phyloP scores from a whole-genome alignment of 2,888 invertebrate species.

The Oxytorus armatus region DNA sequence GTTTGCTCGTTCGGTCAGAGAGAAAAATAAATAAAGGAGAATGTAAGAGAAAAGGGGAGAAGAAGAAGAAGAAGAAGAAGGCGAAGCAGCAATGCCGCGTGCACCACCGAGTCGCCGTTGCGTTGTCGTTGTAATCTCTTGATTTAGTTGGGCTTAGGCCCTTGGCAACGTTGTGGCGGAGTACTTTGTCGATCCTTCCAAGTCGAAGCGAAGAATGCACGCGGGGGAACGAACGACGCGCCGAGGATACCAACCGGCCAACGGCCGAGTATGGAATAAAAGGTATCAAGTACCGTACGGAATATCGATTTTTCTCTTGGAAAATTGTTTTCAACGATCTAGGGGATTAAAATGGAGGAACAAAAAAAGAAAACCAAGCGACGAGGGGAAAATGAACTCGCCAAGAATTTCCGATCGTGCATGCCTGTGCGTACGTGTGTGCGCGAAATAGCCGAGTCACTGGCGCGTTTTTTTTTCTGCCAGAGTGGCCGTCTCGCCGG shows the following conservation, averaged over 20 bases:
- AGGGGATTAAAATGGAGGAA: conserved; percentile 23
- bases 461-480: conserved; percentile 8
- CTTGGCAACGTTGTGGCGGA: conserved; percentile 49
- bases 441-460: conserved; percentile 18
- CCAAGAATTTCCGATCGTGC: conserved; percentile 32
- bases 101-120: conserved; percentile 44
- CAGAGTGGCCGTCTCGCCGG: background rate
- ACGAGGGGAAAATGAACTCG: conserved; percentile 23
- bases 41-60: conserved; percentile 39
- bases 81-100: conserved; percentile 46
- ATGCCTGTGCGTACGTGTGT: background rate
- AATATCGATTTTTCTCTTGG: conserved; percentile 56
- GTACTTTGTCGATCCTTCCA: conserved; percentile 61
- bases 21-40: conserved; percentile 51
- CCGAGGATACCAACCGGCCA: conserved; percentile 39
- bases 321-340: conserved; percentile 44
- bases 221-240: conserved; percentile 23
- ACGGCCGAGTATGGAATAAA: conserved; percentile 49
- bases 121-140: conserved; percentile 66
- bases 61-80: conserved; percentile 31
- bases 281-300: conserved; percentile 59
- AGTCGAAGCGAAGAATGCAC: conserved; percentile 49
- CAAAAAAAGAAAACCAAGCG: conserved; percentile 1
- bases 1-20: conserved; percentile 49
- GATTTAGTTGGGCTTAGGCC: conserved; percentile 62